Base-by-base conservation (phyloP, 2,888 invertebrate genomes). In the Bibio marci region DNA sequence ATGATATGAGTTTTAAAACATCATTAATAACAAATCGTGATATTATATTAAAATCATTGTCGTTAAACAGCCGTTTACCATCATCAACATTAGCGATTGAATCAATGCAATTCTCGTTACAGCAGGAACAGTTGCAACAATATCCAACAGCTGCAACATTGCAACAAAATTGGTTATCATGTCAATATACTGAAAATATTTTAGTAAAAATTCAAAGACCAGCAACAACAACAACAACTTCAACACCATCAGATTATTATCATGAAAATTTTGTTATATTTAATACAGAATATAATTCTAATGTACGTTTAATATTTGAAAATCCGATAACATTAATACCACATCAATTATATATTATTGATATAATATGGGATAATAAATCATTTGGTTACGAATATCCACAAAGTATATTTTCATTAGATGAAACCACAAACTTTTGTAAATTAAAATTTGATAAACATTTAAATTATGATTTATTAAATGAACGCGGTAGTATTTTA, bases 361-460 rank as follows among this genome's bases (percentile, higher is more conserved):
- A 55, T 43, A 37, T 62, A 3, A 47, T 48, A 33, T 62, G 62
- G 62, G 50, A 52, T 26, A 14, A 47, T 12, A 48, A 49, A 27
- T 50, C 56, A 10, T 57, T 49, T 41, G 58, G 57, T 2, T 57
- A 58, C 1, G 62, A 62, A 41, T 62, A 62, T 46, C 62, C 62
- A 2, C 56, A 57, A 28, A 57, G 57, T 41, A 46, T 62, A 22
- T 56, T 53, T 32, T 58, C 59, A 13, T 50, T 33, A 10, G 14
- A 25, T 6, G 42, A 44, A 33, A 39, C 38, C 31, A 38, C 26
- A 19, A 33, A 37, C 25, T 37, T 30, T 18, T 31, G 36, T 35
- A 36, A 22, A 13, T 11, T 40, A 8, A 28, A 35, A 10, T 40
- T 40, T 35, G 40, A 40, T 26, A 31, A 25, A 17, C 22, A 40